Base-by-base conservation (phyloP, 2,797 vertebrate species). In the Triplophysa yarkandensis region DNA sequence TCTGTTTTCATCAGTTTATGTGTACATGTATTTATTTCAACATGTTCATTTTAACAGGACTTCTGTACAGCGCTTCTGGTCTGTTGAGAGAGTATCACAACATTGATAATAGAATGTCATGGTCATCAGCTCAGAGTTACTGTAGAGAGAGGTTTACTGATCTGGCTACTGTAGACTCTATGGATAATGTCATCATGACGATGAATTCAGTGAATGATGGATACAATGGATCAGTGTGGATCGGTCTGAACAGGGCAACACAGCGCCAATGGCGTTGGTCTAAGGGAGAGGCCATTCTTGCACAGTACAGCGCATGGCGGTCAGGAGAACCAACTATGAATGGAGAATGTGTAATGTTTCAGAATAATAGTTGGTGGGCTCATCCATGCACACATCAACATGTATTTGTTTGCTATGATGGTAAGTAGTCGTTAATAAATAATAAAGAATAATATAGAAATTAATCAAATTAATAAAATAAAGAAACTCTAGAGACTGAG, bases 231-330 rank as follows among this genome's bases (percentile, higher is more conserved):
- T n/a, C n/a, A n/a, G n/a, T n/a, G n/a, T n/a, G 21, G 36, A 39
- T 39, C 13, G 36, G 36, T 2, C 36, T 11, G 39, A 21, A 23
- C n/a, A 63, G 17, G 7, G 60, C 10, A 1, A 21, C 60, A 0
- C 0, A 48, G 84, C 82, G 2, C 8, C 14, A 0, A 2, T 85
- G 83, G 85, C 13, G 23, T 36, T 86, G 87, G 83, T 83, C 86
- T 76, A 36, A 34, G 3, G 73, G 78, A 14, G 44, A 71, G 6
- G 9, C 43, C n/a, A 54, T 13, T 34, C 7, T 65, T 1, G 6
- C 55, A 14, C 14, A 25, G 9, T 76, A 76, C 74, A 57, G 1
- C 32, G 9, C 28, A 36, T 52, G 67, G 67, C 0, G 0, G 17
- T 1, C n/a, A n/a, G 46, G n/a, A 23, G 1, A 50, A 13, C 46